Evolutionary conservation across 2,888 invertebrate species (phyloP), one percentile per base, ranked within the genome.

Genomic region (Microplitis deprimator): DNA sequence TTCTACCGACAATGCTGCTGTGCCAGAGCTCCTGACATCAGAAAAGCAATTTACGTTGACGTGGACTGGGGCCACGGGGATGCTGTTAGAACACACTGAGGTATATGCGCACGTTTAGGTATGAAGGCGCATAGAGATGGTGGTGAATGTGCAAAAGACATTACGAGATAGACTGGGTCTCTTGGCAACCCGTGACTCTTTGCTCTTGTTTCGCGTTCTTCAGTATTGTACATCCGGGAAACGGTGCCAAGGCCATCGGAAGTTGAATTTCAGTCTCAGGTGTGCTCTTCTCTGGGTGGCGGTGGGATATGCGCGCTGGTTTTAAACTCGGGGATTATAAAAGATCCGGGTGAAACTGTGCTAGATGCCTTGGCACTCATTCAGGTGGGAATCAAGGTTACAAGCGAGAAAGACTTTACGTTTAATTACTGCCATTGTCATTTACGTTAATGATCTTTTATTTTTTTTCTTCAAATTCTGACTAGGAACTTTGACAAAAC

Each of bases 191-290:
- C 64, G n/a, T 64, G 17, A 64, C 17, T 16, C 64, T 3, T 17
- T 64, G 64, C 64, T 64, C 64, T 64, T 16, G 17, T 16, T 64
- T 64, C 64, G n/a, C n/a, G 17, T 64, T 64, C 64, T 29, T 29
- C 29, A 29, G 29, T 29, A 29, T 10, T 29, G 7, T 16, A 38
- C 67, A 67, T n/a, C 29, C 67, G 67, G 67, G 67, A 20, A 67
- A 67, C 20, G 13, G 38, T 67, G 67, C 67, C 67, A 67, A 67
- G 67, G 67, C 67, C 29, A 39, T 67, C 67, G 67, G 67, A 67
- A 67, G 67, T 20, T 38, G 67, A 13, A 67, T 67, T 67, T 67
- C 38, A 39, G 67, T 67, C 29, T 67, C 67, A 38, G 38, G 39
- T 62, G 62, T 8, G 16, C 50, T 50, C 0, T 20, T 17, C 62